Base-by-base conservation (phyloP, 2,888 invertebrate species). In the Agrotis ipsilon region DNA sequence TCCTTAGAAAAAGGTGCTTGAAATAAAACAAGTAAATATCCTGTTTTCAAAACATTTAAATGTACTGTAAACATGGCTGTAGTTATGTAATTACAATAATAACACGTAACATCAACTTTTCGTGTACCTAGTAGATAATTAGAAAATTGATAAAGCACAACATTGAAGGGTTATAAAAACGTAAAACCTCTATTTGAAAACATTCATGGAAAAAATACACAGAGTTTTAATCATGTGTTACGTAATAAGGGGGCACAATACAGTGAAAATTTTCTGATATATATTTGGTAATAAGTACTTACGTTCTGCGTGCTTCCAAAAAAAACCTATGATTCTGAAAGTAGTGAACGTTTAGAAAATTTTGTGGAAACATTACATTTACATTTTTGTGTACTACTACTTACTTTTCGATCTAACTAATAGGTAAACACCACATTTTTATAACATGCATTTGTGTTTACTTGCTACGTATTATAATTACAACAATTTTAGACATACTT, bases 1-100 rank as follows among this genome's bases (percentile, higher is more conserved):
- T 39, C 39, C 9, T 39, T 9, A 39, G 11, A 39, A 32, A 39
- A 39, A 11, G 39, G 1, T 32, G 55, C 13, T 55, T 55, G 13
- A 14, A 55, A 55, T 13, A 55, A 55, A 32, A 32, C 32, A 55
- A 55, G 14, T 14, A 27, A 0, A 39, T 54, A 2, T 52, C 5
- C 32, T 39, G 24, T 45, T 68, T 75, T 24, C 2, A 19, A 54
- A 52, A n/a, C 14, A 43, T 18, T 21, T 6, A 7, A 46, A 48
- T 7, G 5, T 16, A 48, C 3, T n/a, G 1, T 18, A 4, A 14
- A 39, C 19, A 48, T 13, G 39, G 27, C 49, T 16, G 43, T 43
- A 49, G 1, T 3, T 66, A 46, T 19, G n/a, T 67, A 65, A 75
- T 78, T 75, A 68, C 32, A n/a, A 9, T 68, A 75, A 80, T 54